Conservation (phyloP, 2,113 vertebrate species). For the Nyctibius bracteatus region DNA sequence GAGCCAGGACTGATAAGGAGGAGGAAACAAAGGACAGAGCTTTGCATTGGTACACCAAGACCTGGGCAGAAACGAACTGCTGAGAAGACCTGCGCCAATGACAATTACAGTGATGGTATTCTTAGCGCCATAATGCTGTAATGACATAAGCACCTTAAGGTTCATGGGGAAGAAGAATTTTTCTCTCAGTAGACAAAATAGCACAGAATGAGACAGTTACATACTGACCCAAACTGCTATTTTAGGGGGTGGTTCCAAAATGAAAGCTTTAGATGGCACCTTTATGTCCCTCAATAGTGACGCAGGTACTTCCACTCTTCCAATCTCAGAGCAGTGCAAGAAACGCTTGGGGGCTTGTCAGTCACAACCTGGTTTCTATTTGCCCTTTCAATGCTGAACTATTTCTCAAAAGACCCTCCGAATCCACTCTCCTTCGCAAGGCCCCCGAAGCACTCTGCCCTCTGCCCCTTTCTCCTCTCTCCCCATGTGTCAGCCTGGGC, state of each 20-base stretch:
- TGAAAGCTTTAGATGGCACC: neutral
- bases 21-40: neutral
- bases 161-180: neutral
- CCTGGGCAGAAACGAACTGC: neutral
- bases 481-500: no score
- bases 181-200: neutral
- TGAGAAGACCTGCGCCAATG: neutral
- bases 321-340: neutral
- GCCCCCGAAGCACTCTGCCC: neutral
- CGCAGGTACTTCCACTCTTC: neutral
- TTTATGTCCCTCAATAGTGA: neutral
- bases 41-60: neutral
- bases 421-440: neutral
- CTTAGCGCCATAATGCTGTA: neutral
- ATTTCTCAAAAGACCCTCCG: neutral
- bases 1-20: neutral
- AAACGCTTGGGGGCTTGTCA: neutral
- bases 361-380: neutral
- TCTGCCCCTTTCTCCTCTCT: neutral
- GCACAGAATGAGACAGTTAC: neutral
- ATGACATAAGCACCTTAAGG: neutral
- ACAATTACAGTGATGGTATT: neutral
- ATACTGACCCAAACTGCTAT: neutral
- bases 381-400: neutral
- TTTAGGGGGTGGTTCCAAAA: neutral